phyloP scores from a whole-genome alignment of 2,113 vertebrate genomes.

The Nicator chloris region DNA sequence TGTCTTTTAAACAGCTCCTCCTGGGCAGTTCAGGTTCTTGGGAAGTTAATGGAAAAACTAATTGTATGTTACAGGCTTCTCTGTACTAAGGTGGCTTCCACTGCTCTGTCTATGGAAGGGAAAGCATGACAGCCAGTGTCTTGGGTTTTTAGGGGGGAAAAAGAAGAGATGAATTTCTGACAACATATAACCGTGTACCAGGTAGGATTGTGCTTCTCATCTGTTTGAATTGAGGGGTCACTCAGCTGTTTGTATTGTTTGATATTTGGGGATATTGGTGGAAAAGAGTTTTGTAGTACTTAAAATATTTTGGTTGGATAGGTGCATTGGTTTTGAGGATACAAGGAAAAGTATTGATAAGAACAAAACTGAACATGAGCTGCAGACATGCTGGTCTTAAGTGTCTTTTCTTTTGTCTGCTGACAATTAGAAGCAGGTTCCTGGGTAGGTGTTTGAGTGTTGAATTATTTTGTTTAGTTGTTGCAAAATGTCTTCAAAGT shows the following conservation, averaged over 20 bases:
- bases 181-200: not conserved
- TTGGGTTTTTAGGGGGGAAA: not conserved
- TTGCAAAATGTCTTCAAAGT: not conserved
- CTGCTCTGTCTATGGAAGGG: not conserved
- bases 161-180: not conserved
- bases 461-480: not conserved
- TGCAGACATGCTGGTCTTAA: not conserved
- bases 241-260: not conserved
- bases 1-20: not conserved
- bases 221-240: not conserved
- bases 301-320: not conserved
- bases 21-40: rapidly evolving
- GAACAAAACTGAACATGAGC: not conserved
- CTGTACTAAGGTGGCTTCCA: not conserved
- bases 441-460: not conserved
- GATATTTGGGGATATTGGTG: not conserved
- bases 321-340: not conserved
- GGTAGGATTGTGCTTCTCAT: not conserved
- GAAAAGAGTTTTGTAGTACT: not conserved
- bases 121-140: not conserved
- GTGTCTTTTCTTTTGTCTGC: not conserved
- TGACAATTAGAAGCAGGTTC: not conserved
- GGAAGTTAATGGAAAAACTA: not conserved
- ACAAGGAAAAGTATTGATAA: not conserved
- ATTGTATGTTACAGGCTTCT: not conserved